phyloP scores from a whole-genome alignment of 64 coral and sea anemone genomes.

The Porites lutea region DNA sequence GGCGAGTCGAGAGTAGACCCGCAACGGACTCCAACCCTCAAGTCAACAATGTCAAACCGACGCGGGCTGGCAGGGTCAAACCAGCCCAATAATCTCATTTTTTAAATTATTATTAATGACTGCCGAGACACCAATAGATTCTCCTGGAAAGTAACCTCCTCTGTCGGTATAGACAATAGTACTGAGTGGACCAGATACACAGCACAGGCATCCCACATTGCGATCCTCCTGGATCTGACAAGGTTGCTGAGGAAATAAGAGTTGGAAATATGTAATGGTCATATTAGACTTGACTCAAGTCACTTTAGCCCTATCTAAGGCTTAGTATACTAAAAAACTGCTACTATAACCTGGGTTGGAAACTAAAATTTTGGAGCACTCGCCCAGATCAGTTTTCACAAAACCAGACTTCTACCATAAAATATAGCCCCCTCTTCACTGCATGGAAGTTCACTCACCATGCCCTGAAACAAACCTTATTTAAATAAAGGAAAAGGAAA shows the following conservation, averaged over 20 bases:
- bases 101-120: slow-evolving; percentile 86
- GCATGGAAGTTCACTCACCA: too few species aligned
- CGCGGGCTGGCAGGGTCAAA: too few species aligned
- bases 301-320: too few species aligned
- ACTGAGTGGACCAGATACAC: slow-evolving; percentile 72
- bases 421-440: not conserved
- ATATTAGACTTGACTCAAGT: too few species aligned
- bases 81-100: slow-evolving; percentile 71
- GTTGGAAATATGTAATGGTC: not conserved
- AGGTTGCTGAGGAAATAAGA: slow-evolving; percentile 39
- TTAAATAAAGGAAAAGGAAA: too few species aligned
- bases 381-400: slow-evolving; percentile 5
- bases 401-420: not conserved
- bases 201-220: slow-evolving; percentile 75
- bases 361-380: not conserved
- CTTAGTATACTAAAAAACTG: too few species aligned
- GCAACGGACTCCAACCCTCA: too few species aligned
- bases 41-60: too few species aligned
- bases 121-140: slow-evolving; percentile 75
- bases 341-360: too few species aligned
- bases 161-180: slow-evolving; percentile 76
- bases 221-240: slow-evolving; percentile 67
- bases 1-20: too few species aligned
- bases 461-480: too few species aligned
- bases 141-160: slow-evolving; percentile 87